Evolutionary conservation across 2,113 vertebrate species (phyloP).

Genomic region (Crotalus helleri): DNA sequence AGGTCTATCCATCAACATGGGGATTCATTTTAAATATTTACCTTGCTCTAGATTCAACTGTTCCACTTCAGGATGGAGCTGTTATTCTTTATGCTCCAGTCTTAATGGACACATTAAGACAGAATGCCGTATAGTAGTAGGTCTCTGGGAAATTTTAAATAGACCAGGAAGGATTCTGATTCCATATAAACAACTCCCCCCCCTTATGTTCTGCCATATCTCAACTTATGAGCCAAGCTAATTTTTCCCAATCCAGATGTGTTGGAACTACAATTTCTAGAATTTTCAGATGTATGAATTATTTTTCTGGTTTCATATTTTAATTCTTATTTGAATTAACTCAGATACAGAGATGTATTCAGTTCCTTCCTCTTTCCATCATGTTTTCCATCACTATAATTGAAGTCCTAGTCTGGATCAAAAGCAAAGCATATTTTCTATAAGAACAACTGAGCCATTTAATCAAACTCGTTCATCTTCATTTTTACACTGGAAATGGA

Average conservation of each 20-base stretch:
- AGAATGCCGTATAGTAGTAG: not conserved
- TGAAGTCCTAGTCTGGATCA: not conserved
- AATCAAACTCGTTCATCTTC: not conserved
- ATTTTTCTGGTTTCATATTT: not conserved
- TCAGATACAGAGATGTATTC: not conserved
- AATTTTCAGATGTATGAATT: not conserved
- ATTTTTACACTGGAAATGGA: not conserved
- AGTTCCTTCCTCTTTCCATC: not conserved
- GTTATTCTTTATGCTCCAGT: not conserved
- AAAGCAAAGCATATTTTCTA: not conserved
- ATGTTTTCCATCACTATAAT: not conserved
- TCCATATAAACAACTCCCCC: not conserved
- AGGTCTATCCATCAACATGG: not conserved
- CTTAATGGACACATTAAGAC: not conserved
- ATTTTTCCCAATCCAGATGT: not conserved
- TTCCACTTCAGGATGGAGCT: not conserved
- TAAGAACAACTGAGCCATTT: not conserved
- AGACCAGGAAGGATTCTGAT: not conserved
- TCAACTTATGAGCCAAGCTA: not conserved
- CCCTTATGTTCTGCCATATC: not conserved
- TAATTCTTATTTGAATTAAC: not conserved
- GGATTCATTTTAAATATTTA: not conserved
- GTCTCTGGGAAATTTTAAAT: not conserved
- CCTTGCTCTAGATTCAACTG: not conserved
- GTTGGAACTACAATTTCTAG: not conserved